Evolutionary conservation across 2,888 invertebrate genomes (phyloP), one percentile per base, ranked within the genome.

Genomic region (Ormia ochracea): DNA sequence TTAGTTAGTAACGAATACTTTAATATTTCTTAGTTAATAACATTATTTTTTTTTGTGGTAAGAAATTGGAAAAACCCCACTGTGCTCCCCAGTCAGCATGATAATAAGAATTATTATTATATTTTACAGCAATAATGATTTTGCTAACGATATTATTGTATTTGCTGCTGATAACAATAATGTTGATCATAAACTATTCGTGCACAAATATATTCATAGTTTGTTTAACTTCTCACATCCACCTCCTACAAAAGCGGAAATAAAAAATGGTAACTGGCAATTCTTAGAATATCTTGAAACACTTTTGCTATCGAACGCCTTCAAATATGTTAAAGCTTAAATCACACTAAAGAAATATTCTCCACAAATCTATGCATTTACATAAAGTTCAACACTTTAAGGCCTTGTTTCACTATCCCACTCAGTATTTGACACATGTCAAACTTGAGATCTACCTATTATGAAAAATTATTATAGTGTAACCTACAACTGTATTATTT

Each of bases 231-330:
- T n/a, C 23, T 41, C 65, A 10, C 7, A 3, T 31, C 33, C n/a
- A n/a, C 4, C 12, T 14, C 7, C 3, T 10, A 6, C 10, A 38
- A 12, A 66, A 28, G 17, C 14, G n/a, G n/a, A 17, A 7, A 45
- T 3, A 54, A 19, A 43, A 69, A 56, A 9, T 31, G 17, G 2
- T 45, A 61, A n/a, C 43, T 54, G 36, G 54, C 31, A 38, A 41
- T 48, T 50, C 31, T 19, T 45, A 3, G 14, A n/a, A 19, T 10
- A 26, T 28, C 28, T 38, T 41, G 26, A 10, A 26, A 74, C 31
- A 69, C 36, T 76, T 72, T 48, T 75, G 21, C 19, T 19, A 52
- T 21, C 65, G 14, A 54, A 80, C 68, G 66, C 72, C 80, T 61
- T 48, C 72, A 48, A 59, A 56, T 36, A 26, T 54, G 61, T 6